phyloP scores from a whole-genome alignment of 2,113 vertebrate genomes.

The Myrmecobius fasciatus region DNA sequence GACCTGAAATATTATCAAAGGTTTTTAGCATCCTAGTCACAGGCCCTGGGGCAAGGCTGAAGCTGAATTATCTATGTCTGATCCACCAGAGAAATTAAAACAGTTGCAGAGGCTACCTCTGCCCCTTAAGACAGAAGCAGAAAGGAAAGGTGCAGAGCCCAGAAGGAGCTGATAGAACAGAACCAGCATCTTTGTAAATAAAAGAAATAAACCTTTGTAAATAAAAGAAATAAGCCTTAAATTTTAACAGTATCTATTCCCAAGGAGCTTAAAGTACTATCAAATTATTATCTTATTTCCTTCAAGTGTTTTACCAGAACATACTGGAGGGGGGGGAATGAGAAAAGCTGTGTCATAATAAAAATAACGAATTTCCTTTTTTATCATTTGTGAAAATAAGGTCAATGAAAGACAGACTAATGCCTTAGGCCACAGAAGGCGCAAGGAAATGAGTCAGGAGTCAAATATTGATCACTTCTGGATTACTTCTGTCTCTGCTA shows the following conservation, averaged over 20 bases:
- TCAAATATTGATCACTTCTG: not conserved
- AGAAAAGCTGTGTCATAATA: not conserved
- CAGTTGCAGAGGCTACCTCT: not conserved
- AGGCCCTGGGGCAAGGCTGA: not conserved
- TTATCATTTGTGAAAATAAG: not conserved
- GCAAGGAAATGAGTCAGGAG: not conserved
- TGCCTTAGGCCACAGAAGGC: not conserved
- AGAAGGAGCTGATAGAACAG: not conserved
- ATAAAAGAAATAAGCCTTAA: not conserved
- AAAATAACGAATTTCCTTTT: not conserved
- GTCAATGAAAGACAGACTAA: not conserved
- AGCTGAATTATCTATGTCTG: not conserved
- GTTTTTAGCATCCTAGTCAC: not conserved
- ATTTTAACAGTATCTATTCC: not conserved
- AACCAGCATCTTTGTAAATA: not conserved
- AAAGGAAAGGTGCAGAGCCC: not conserved
- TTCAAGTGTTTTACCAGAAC: not conserved
- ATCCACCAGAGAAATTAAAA: not conserved
- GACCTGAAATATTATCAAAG: not conserved
- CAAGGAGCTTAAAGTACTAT: not conserved
- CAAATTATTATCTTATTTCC: not conserved
- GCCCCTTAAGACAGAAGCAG: not conserved
- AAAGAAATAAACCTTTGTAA: not conserved
- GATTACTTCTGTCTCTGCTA: not conserved
- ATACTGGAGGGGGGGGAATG: not conserved